These are phyloP conservation scores for Heteromormyrus szaboi DNA, from an alignment of 2,797 vertebrate genomes.

Conservation along the genomic window DNA sequence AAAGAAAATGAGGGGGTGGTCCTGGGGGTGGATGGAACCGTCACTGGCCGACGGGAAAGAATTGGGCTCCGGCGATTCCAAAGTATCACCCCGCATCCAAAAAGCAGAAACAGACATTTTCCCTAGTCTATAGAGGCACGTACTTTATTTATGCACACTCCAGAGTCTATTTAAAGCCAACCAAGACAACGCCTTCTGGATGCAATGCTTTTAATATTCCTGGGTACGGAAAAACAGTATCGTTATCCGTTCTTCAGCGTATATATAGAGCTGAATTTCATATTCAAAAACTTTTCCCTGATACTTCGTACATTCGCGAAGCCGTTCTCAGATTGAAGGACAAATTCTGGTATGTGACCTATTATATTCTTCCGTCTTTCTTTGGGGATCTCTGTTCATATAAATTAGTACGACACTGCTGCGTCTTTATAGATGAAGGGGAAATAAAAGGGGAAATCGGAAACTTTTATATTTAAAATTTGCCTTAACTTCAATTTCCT, in stretches of 20 bases:
- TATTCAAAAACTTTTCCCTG: neutral
- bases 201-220: neutral
- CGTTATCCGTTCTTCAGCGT: neutral
- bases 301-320: neutral
- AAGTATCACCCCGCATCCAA: neutral
- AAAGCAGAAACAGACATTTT: neutral
- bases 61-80: neutral
- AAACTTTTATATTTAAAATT: neutral
- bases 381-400: neutral
- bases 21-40: constrained; percentile 17
- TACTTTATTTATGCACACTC: neutral
- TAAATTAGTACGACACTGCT: neutral
- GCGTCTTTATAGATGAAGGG: neutral
- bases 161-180: neutral
- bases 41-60: neutral
- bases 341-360: constrained; percentile 10
- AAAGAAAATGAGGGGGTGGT: neutral
- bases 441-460: constrained; percentile 5
- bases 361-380: neutral
- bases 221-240: neutral
- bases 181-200: neutral
- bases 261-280: neutral
- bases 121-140: too few species aligned
- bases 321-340: neutral
- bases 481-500: neutral